Base-by-base conservation (phyloP, 2,797 vertebrate species). In the Muraenolepis orangiensis region DNA sequence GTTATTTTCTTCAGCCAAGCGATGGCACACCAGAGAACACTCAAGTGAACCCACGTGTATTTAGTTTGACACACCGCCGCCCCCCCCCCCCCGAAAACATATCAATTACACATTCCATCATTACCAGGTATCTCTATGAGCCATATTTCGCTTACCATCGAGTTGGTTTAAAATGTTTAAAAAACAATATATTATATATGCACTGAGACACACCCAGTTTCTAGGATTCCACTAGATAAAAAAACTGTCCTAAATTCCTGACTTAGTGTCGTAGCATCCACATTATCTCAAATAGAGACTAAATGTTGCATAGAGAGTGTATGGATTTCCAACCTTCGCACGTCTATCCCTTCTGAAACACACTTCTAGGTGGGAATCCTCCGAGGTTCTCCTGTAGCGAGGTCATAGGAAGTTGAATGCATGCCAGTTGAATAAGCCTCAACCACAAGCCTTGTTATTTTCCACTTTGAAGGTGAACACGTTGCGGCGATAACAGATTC, bases 11-110 rank as follows among this genome's bases (percentile, higher is more conserved):
- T 72, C 8, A 72, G 82, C 64, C 81, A 57, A 74, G 70, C 75
- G 72, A 78, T 2, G 0, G 70, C 42, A 61, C 72, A 68, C 66
- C 30, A 32, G 77, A 78, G 76, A 79, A 38, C 69, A 77, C 72
- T 78, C 69, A 32, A 78, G 78, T 87, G 82, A 86, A 3, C 10
- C 26, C 46, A 42, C 81, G 72, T 78, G 82, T 30, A 70, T 51
- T 73, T 29, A n/a, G n/a, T 75, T 74, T 29, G 70, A 76, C 34
- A n/a, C 32, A 74, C 34, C 69, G 32, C n/a, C n/a, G n/a, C n/a
- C n/a, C n/a, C n/a, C n/a, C n/a, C n/a, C n/a, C 42, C 68, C 72
- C 66, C 18, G 40, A 46, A 6, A 7, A 26, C 61, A 74, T 18
- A 76, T n/a, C 68, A 70, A 78, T 34, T 0, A 64, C n/a, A 64